Percentiles rank a stretch among this genome's conserved stretches.
Conservation (phyloP, 2,797 vertebrate species). For the Propithecus perrieri region DNA sequence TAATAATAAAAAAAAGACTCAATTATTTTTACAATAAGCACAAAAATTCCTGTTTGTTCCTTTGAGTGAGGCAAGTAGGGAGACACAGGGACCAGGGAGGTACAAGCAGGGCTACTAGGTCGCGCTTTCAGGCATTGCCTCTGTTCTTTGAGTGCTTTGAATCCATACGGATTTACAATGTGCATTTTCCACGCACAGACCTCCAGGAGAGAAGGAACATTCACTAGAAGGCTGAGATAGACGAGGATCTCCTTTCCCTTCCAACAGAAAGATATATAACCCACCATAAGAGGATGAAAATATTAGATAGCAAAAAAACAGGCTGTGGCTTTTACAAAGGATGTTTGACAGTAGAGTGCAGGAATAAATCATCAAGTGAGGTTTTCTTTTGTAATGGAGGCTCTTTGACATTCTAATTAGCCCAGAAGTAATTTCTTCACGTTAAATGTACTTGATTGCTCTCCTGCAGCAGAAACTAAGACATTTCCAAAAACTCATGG, state of each 20-base stretch:
- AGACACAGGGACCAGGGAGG: neutral
- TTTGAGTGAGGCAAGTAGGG: neutral
- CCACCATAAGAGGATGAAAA: neutral
- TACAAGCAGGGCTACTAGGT: neutral
- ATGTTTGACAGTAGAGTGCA: neutral
- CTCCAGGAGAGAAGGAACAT: neutral
- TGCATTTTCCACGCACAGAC: neutral
- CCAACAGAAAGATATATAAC: slow-evolving; percentile 32
- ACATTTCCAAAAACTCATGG: neutral
- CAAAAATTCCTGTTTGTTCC: slow-evolving; percentile 40
- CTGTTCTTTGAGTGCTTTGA: slow-evolving; percentile 48
- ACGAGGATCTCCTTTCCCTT: slow-evolving; percentile 6
- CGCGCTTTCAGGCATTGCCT: neutral
- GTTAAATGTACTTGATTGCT: neutral
- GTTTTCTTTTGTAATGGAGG: neutral
- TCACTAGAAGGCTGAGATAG: neutral
- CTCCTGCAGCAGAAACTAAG: neutral
- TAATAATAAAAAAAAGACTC: neutral
- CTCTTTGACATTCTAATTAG: slow-evolving; percentile 56
- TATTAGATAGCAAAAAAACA: slow-evolving; percentile 14
- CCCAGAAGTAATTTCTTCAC: slow-evolving; percentile 5
- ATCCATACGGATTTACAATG: slow-evolving; percentile 28
- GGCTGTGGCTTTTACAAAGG: slow-evolving; percentile 19
- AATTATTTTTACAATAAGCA: slow-evolving; percentile 46
- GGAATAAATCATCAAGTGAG: slow-evolving; percentile 17